Percentiles rank a stretch among this genome's conserved stretches.
These are phyloP conservation scores for Epistrophe grossulariae DNA, from an alignment of 2,888 invertebrate genomes.

Conservation along the genomic window DNA sequence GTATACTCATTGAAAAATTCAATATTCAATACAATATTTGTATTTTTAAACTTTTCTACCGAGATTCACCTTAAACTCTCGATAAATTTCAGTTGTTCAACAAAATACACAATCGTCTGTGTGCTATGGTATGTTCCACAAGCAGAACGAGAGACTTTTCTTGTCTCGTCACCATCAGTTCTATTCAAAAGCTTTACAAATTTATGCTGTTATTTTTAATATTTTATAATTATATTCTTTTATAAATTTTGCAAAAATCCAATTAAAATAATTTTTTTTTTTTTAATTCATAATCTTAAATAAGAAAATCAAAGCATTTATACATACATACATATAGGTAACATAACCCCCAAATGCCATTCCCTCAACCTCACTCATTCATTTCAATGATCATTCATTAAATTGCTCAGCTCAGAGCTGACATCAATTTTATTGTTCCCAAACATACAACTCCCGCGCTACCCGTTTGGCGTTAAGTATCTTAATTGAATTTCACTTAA, in stretches of 20 bases:
- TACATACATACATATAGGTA: not conserved
- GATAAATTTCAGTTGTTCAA: no score
- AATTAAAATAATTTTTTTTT: not conserved
- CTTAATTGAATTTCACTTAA: constrained; percentile 74
- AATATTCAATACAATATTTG: no score
- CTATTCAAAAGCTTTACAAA: no score
- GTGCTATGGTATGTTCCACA: no score
- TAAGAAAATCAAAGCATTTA: constrained; percentile 5
- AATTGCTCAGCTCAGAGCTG: constrained; percentile 36
- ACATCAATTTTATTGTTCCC: constrained; percentile 62
- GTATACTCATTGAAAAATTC: no score
- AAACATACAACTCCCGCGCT: constrained; percentile 40
- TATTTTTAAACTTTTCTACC: no score
- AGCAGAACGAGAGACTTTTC: no score
- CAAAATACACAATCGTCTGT: no score
- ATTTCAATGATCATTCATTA: constrained; percentile 25
- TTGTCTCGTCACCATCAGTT: no score
- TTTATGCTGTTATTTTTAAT: not conserved
- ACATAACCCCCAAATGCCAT: constrained; percentile 55
- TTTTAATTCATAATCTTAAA: constrained; percentile 9
- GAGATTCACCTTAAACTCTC: no score
- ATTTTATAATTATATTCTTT: not conserved
- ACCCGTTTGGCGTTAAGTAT: constrained; percentile 60
- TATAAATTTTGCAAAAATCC: not conserved
- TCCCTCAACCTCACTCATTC: constrained; percentile 57